These are phyloP conservation scores for Pegoplata infirma DNA, from an alignment of 2,888 invertebrate genomes.

Conservation along the genomic window DNA sequence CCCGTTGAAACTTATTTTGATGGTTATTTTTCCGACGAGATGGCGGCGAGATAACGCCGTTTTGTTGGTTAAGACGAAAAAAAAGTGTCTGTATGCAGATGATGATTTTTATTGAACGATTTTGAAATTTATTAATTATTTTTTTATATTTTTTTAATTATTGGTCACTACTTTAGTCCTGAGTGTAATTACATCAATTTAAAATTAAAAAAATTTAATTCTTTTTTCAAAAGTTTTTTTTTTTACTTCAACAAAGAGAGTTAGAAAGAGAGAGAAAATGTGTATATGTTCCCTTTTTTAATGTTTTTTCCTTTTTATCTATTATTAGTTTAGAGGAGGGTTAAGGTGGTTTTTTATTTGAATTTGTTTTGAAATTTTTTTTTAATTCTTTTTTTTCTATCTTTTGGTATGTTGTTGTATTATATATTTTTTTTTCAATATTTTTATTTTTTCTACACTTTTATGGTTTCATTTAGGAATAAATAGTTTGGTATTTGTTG, in stretches of 20 bases:
- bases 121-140: conserved; percentile 11
- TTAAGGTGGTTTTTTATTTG: conserved; percentile 59
- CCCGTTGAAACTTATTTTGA: conserved; percentile 58
- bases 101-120: conserved; percentile 1
- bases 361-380: conserved; percentile 1
- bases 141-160: conserved; percentile 35
- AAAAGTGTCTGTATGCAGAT: conserved; percentile 6
- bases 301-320: conserved; percentile 23
- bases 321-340: conserved; percentile 54
- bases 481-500: conserved; percentile 62
- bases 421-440: conserved; percentile 56
- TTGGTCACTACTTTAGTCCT: conserved; percentile 63
- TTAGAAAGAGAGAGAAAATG: conserved; percentile 51
- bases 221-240: too few species aligned
- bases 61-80: too few species aligned
- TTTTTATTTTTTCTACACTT: conserved; percentile 58
- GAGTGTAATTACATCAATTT: conserved; percentile 63
- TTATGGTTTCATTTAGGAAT: conserved; percentile 63
- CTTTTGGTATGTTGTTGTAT: conserved; percentile 44
- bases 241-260: conserved; percentile 39
- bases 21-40: conserved; percentile 11
- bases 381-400: conserved; percentile 19
- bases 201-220: conserved; percentile 41
- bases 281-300: conserved; percentile 54
- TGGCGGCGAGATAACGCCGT: conserved; percentile 35